Percentiles rank a stretch among this genome's conserved stretches.
These are phyloP conservation scores for Nyctereutes procyonoides DNA, from an alignment of 2,113 vertebrate species.

Conservation along the genomic window DNA sequence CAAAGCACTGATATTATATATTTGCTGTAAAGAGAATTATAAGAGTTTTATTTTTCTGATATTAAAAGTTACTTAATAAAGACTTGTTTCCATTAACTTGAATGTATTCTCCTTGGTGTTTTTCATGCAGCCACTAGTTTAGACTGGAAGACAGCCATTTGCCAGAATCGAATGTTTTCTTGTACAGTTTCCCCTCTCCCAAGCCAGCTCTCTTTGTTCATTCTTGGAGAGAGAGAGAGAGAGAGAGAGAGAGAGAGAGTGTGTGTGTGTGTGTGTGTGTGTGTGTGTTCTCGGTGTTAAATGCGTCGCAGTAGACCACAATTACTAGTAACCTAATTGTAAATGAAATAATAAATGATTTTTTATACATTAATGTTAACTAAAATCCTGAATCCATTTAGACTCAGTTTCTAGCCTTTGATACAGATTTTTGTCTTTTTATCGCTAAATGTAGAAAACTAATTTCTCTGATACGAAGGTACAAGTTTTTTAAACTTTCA, in stretches of 20 bases:
- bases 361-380: slow-evolving; percentile 5
- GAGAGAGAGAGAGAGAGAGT: no score
- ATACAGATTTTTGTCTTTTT: slow-evolving; percentile 13
- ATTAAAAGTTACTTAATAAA: slow-evolving; percentile 99
- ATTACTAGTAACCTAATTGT: neutral
- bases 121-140: slow-evolving; percentile 43
- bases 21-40: slow-evolving; percentile 99
- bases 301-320: neutral
- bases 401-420: neutral
- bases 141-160: neutral
- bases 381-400: slow-evolving; percentile 41
- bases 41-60: slow-evolving; percentile 99
- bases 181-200: neutral
- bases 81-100: slow-evolving; percentile 95
- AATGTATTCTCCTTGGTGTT: slow-evolving; percentile 80
- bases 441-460: neutral
- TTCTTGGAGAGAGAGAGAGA: no score
- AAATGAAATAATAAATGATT: neutral
- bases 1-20: slow-evolving; percentile 99
- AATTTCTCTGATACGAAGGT: neutral
- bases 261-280: neutral
- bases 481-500: neutral
- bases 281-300: neutral
- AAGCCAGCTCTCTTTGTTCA: neutral
- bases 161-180: neutral